A percentile compares a stretch with the other conserved stretches of the same genome.
These are phyloP conservation scores for Tretioscincus oriximinensis DNA, from an alignment of 2,113 vertebrate genomes.

Conservation along the genomic window DNA sequence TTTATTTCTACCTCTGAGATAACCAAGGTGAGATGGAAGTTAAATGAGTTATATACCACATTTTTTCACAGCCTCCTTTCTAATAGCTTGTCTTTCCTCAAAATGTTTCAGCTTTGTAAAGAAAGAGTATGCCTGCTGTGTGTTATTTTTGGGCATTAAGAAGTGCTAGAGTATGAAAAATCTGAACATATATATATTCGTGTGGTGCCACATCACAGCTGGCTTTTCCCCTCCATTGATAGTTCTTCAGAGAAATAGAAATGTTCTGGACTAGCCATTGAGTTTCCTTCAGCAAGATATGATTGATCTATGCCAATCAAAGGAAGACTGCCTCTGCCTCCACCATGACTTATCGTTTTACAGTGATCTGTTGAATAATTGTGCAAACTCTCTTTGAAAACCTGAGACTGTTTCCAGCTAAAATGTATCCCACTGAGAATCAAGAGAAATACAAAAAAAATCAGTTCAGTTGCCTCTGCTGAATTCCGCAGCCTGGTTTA, in stretches of 20 bases:
- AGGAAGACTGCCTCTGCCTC: no score
- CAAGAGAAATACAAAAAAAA: background rate
- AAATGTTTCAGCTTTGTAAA: constrained; percentile 5
- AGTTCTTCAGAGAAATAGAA: background rate
- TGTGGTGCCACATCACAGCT: background rate
- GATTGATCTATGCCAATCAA: background rate
- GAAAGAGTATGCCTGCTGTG: background rate
- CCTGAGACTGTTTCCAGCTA: background rate
- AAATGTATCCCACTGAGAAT: background rate
- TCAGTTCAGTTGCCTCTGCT: background rate
- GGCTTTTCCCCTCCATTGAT: background rate
- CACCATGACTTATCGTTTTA: background rate
- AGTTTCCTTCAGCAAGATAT: background rate
- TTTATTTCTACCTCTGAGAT: no score
- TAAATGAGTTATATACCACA: no score
- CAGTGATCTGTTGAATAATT: background rate
- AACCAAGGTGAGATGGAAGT: no score
- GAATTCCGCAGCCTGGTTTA: background rate
- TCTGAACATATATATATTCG: background rate
- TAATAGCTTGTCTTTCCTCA: background rate
- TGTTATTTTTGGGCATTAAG: constrained; percentile 2
- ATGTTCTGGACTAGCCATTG: background rate
- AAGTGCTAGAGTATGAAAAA: background rate
- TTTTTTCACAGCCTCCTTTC: background rate
- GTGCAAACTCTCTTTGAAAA: background rate